Evolutionary conservation across 2,797 vertebrate genomes (phyloP), one percentile per base, ranked within the genome.

Genomic region (Hippocampus kuda): DNA sequence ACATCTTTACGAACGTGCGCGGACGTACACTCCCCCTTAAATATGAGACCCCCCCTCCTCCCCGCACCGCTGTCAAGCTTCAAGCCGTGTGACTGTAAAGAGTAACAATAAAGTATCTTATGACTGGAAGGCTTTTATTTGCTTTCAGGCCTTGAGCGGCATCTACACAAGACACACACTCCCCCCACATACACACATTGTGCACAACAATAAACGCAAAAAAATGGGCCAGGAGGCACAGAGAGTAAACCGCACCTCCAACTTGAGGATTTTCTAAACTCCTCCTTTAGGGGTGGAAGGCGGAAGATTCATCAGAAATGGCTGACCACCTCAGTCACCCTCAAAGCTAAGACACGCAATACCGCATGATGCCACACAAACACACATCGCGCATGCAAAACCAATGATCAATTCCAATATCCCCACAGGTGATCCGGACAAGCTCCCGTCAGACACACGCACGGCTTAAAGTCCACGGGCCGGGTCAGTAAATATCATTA

Each of bases 41-140:
- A 13, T 49, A 68, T 24, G 62, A 60, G 48, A 72, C 59, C 61
- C 66, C 22, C 44, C 6, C 44, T 34, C 62, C 26, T 4, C 38
- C 73, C 57, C 61, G 65, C 22, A 41, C 6, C 38, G 3, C 63
- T 42, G 60, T 68, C 46, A 34, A 3, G 4, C 69, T 42, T 72
- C 1, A 22, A 81, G 78, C 76, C 79, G 75, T 72, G 81, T 81
- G 83, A 84, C 84, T 84, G 71, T 86, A 86, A 81, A 81, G 63
- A 72, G 68, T 71, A 75, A 80, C 76, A 83, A 83, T 79, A 82
- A 67, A 71, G 84, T 75, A 79, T 73, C 89, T 84, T 84, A 88
- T 75, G 68, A 73, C 72, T 70, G 22, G 64, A 56, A 68, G 60
- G 74, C 66, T 74, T 71, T 82, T 77, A 74, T 74, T 77, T 75